Conservation (phyloP, 2,797 vertebrate species). For the Phoebastria nigripes region DNA sequence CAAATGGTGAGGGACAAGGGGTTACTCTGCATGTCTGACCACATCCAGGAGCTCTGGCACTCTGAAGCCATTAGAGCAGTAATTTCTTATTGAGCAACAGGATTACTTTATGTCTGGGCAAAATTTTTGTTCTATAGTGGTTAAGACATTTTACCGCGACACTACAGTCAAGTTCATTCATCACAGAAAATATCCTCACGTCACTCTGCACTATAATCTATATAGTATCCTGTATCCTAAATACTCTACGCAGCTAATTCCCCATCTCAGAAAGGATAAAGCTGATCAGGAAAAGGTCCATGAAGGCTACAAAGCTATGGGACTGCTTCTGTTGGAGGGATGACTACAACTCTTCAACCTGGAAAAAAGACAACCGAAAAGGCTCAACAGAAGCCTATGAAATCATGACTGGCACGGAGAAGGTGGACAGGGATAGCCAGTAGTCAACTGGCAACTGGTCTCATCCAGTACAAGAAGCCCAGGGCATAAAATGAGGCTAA, state of each 20-base stretch:
- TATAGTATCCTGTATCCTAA: not conserved
- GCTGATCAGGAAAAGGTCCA: not conserved
- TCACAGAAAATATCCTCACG: not conserved
- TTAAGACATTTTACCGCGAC: not conserved
- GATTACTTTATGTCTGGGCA: conserved; percentile 21
- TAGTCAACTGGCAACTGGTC: not conserved
- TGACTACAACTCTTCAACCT: not conserved
- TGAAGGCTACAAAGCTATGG: not conserved
- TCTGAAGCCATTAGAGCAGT: not conserved
- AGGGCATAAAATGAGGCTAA: not conserved
- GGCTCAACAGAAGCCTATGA: fast-evolving
- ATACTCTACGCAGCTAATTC: not conserved
- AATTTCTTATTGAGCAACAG: not conserved
- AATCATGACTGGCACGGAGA: not conserved
- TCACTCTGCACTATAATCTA: not conserved
- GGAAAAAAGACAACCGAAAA: not conserved
- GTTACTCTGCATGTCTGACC: not conserved
- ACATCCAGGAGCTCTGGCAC: conserved; percentile 31
- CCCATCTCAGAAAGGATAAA: not conserved
- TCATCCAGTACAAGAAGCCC: not conserved
- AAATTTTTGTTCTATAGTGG: not conserved
- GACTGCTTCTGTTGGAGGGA: not conserved
- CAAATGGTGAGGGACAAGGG: not conserved
- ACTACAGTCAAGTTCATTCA: not conserved
- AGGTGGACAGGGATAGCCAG: not conserved